Evolutionary conservation across 2,113 vertebrate genomes (phyloP).

Genomic region (Leptosomus discolor): DNA sequence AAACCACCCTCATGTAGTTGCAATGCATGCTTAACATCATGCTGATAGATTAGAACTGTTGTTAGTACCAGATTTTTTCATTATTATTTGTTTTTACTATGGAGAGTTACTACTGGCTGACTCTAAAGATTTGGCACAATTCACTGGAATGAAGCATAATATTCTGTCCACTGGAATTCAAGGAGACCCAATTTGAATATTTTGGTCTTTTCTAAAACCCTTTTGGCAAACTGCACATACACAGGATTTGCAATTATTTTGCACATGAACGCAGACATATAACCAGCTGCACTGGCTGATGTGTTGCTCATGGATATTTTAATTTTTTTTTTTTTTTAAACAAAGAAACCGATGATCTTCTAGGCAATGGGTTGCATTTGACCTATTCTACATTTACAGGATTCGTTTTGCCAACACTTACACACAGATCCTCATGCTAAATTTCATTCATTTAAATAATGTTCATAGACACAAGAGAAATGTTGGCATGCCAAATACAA

Average conservation of each 20-base stretch:
- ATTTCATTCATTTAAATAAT: background rate
- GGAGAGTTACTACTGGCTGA: constrained; percentile 45
- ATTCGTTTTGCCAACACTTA: background rate
- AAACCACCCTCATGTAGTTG: constrained; percentile 55
- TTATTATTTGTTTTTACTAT: constrained; percentile 22
- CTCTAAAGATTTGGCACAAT: constrained; percentile 73
- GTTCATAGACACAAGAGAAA: background rate
- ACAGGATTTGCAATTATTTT: background rate
- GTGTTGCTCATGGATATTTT: background rate
- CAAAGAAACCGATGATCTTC: background rate
- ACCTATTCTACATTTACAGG: background rate
- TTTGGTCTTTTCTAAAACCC: background rate
- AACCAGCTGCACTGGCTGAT: background rate
- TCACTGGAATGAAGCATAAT: constrained; percentile 3
- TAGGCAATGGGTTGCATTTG: background rate
- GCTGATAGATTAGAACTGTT: constrained; percentile 64
- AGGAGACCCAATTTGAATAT: background rate
- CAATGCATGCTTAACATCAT: constrained; percentile 65
- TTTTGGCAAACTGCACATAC: background rate
- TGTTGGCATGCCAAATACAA: background rate
- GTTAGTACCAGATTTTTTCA: constrained; percentile 51
- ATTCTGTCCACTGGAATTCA: background rate
- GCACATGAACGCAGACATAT: background rate
- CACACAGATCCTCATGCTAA: background rate
- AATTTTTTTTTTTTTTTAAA: background rate